Percentiles rank a stretch among this genome's conserved stretches.
Evolutionary conservation across 2,113 vertebrate species (phyloP).

Genomic region (Cyphomyrus plagiostoma): DNA sequence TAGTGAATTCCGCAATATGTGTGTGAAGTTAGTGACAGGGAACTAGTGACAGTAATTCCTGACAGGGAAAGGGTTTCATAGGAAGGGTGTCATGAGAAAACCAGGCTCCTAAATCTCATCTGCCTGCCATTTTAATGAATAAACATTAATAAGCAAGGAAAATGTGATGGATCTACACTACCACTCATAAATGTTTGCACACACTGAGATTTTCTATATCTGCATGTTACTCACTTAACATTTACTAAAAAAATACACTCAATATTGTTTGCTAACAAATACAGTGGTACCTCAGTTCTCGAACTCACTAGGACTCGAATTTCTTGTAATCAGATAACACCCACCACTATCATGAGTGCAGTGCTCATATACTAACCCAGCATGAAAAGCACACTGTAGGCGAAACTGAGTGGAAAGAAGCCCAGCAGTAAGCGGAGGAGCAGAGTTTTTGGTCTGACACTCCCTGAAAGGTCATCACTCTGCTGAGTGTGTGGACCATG

Average conservation of each 20-base stretch:
- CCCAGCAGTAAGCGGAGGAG: background rate
- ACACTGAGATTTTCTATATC: too few relatives aligned
- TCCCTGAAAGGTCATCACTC: background rate
- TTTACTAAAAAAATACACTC: too few relatives aligned
- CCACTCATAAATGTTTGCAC: too few relatives aligned
- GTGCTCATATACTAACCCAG: background rate
- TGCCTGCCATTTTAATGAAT: background rate
- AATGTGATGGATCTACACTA: background rate
- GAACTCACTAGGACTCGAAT: too few relatives aligned
- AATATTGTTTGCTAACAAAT: too few relatives aligned
- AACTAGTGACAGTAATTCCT: too few relatives aligned
- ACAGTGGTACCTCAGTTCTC: too few relatives aligned
- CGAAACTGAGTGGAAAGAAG: background rate
- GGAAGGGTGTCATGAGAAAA: background rate
- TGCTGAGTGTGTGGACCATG: background rate
- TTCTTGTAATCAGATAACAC: background rate
- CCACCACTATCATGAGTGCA: background rate
- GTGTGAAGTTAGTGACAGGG: background rate
- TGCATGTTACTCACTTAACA: too few relatives aligned
- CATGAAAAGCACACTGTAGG: background rate
- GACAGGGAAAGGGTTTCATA: background rate
- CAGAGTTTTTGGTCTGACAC: background rate
- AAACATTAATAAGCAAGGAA: background rate
- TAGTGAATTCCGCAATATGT: background rate
- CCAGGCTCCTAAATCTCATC: background rate